A percentile compares a stretch with the other conserved stretches of the same genome.
phyloP scores from a whole-genome alignment of 2,888 invertebrate species.

The Drosophila rubida region DNA sequence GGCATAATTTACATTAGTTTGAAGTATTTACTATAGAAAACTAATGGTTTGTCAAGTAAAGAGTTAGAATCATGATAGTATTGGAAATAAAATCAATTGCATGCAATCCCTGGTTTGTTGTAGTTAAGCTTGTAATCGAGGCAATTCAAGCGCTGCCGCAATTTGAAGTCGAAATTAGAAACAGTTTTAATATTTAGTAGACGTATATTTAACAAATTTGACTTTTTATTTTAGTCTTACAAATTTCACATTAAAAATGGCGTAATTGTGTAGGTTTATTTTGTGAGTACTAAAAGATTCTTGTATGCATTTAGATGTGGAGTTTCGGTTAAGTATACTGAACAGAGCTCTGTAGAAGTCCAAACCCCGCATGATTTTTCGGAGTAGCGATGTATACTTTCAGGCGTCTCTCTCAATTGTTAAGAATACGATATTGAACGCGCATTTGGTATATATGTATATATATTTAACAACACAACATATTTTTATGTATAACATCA shows the following conservation, averaged over 20 bases:
- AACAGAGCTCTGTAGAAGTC: not conserved
- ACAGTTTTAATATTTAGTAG: not conserved
- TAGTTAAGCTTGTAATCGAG: too few species aligned
- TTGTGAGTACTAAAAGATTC: not conserved
- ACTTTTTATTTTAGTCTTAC: not conserved
- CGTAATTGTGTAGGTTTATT: not conserved
- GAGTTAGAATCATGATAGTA: too few species aligned
- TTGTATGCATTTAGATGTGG: too few species aligned
- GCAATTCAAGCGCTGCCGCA: too few species aligned
- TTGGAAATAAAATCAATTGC: too few species aligned
- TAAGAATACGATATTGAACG: not conserved
- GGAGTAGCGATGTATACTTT: constrained; percentile 26
- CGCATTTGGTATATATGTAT: constrained; percentile 5
- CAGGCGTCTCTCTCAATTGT: constrained; percentile 1
- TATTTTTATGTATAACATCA: constrained; percentile 35
- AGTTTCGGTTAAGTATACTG: too few species aligned
- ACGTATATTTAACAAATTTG: constrained; percentile 10
- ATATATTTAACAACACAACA: constrained; percentile 37
- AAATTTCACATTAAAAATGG: not conserved
- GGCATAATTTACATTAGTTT: too few species aligned
- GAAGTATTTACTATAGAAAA: too few species aligned
- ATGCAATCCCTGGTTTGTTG: too few species aligned
- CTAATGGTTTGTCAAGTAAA: too few species aligned
- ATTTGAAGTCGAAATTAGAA: not conserved
- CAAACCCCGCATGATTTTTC: not conserved